Conservation (phyloP, 2,888 invertebrate genomes). For the Agonum fuliginosum region DNA sequence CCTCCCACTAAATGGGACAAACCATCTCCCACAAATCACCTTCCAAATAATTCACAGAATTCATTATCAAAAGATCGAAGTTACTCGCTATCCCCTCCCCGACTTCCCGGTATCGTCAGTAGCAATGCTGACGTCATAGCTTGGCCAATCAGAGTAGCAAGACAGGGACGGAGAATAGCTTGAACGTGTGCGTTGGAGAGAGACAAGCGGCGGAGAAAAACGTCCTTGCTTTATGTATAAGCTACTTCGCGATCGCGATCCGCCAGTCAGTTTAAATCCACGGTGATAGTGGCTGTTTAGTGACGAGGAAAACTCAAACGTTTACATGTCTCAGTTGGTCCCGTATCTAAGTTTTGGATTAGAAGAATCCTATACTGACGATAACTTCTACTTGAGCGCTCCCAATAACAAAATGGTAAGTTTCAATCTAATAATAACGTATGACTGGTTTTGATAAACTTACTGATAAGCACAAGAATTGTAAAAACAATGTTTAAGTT, state of each 20-base stretch:
- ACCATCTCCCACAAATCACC: not conserved
- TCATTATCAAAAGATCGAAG: slow-evolving; percentile 20
- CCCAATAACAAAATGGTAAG: slow-evolving; percentile 68
- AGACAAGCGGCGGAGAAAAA: slow-evolving; percentile 46
- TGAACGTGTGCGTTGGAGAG: slow-evolving; percentile 34
- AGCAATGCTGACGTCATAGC: slow-evolving; percentile 64
- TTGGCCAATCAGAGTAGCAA: slow-evolving; percentile 63
- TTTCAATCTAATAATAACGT: slow-evolving; percentile 28
- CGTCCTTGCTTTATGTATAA: slow-evolving; percentile 66
- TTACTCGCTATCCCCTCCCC: slow-evolving; percentile 61
- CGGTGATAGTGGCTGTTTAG: slow-evolving; percentile 10
- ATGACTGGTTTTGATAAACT: slow-evolving; percentile 24
- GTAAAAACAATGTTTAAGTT: slow-evolving; percentile 21
- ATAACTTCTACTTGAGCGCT: slow-evolving; percentile 67
- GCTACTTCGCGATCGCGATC: slow-evolving; percentile 65
- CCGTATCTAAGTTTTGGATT: slow-evolving; percentile 73
- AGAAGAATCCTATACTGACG: slow-evolving; percentile 67
- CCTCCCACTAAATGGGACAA: not conserved
- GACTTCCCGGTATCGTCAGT: slow-evolving; percentile 59
- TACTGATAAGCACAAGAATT: slow-evolving; percentile 25
- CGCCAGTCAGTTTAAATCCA: slow-evolving; percentile 64
- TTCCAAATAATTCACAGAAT: slow-evolving; percentile 33
- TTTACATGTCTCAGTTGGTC: slow-evolving; percentile 78
- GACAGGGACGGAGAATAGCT: slow-evolving; percentile 58
- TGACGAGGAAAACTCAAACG: slow-evolving; percentile 7